Conservation (phyloP, 2,797 vertebrate genomes). For the Hippopotamyrus pictus region DNA sequence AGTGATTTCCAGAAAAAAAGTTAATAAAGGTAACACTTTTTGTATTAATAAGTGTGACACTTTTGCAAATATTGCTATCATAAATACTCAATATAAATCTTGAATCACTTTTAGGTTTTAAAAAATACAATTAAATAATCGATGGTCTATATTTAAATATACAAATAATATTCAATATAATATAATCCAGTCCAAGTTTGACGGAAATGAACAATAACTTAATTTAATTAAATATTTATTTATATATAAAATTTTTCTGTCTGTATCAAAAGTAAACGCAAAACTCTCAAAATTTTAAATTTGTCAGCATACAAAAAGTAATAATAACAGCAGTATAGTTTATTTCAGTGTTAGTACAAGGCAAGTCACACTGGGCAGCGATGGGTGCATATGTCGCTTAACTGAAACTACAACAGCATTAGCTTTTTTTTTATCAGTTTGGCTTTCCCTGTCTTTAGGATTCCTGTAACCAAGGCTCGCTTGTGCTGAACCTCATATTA, state of each 20-base stretch:
- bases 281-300: neutral
- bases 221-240: no score
- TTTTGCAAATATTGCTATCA: neutral
- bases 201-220: neutral
- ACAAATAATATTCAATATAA: neutral
- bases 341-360: neutral
- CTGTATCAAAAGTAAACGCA: neutral
- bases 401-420: neutral
- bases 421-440: neutral
- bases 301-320: neutral
- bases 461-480: neutral
- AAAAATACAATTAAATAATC: neutral
- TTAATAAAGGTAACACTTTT: neutral
- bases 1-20: conserved; percentile 2
- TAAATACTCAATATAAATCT: neutral
- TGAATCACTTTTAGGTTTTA: neutral
- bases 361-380: neutral
- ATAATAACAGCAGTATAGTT: neutral
- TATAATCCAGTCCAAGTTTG: no score
- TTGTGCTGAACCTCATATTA: neutral
- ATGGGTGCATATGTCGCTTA: neutral
- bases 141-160: neutral
- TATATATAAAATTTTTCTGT: neutral
- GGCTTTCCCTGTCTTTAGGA: neutral
- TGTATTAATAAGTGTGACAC: neutral